A percentile compares a stretch with the other conserved stretches of the same genome.
Conservation (phyloP, 2,113 vertebrate genomes). For the Forbesichthys agassizii region DNA sequence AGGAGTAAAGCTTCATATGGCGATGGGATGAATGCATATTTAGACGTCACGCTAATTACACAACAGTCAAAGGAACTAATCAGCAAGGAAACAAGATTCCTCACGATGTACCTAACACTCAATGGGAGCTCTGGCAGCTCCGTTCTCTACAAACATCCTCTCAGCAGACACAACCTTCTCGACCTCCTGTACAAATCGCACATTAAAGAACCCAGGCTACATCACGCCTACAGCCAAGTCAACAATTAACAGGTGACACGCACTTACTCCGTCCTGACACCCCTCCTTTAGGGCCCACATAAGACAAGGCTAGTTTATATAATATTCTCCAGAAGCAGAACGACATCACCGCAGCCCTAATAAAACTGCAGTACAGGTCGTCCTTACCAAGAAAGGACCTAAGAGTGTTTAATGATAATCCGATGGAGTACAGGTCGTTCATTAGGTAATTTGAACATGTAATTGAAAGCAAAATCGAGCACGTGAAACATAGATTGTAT, state of each 20-base stretch:
- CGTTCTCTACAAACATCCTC: not conserved
- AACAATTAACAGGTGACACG: not conserved
- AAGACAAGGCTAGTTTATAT: not conserved
- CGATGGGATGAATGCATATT: not conserved
- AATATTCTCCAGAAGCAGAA: conserved; percentile 17
- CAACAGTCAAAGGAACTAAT: not conserved
- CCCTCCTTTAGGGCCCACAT: not conserved
- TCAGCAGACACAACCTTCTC: not conserved
- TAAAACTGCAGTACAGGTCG: conserved; percentile 5
- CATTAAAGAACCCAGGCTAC: not conserved
- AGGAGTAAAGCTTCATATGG: not conserved
- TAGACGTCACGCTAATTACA: not conserved
- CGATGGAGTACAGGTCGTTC: conserved; percentile 6
- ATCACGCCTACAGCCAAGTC: not conserved
- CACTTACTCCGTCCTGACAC: not conserved
- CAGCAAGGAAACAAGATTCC: not conserved
- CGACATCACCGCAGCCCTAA: conserved; percentile 10
- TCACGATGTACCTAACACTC: not conserved
- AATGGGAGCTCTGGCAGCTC: not conserved
- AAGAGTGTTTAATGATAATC: conserved; percentile 21
- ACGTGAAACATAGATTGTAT: conserved; percentile 10
- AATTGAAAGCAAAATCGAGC: conserved; percentile 10
- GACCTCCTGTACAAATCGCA: not conserved
- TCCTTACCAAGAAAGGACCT: conserved; percentile 7
- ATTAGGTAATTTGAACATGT: conserved; percentile 16